Conservation (phyloP, 2,797 vertebrate genomes). For the Onychomys torridus region DNA sequence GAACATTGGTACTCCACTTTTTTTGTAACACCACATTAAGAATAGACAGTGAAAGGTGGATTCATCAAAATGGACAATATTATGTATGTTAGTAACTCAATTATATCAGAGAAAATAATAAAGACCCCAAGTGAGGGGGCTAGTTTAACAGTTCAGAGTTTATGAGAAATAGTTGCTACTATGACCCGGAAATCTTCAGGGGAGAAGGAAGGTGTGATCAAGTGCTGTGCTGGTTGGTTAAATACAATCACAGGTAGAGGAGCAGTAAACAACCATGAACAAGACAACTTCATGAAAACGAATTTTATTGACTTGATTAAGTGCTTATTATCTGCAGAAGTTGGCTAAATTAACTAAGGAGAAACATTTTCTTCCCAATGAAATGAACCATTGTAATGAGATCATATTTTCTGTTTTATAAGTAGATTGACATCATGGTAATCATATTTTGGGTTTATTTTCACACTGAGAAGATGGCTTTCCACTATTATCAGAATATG, state of each 20-base stretch:
- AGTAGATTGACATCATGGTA: background rate
- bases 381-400: background rate
- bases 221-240: background rate
- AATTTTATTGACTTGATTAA: background rate
- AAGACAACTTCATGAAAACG: background rate
- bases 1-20: background rate
- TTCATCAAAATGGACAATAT: background rate
- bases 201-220: background rate
- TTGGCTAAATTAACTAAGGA: background rate
- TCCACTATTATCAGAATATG: background rate
- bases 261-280: background rate
- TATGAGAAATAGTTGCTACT: background rate
- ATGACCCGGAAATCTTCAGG: background rate
- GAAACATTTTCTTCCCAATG: background rate
- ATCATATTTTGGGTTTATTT: background rate
- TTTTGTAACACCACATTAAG: background rate
- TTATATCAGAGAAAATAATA: background rate
- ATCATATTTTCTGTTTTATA: background rate
- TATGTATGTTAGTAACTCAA: background rate
- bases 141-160: background rate
- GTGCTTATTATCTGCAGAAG: background rate
- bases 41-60: background rate
- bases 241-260: background rate
- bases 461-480: background rate
- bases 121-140: background rate